Evolutionary conservation across 2,888 invertebrate species (phyloP).

Genomic region (Melikaiella ostensackeni): DNA sequence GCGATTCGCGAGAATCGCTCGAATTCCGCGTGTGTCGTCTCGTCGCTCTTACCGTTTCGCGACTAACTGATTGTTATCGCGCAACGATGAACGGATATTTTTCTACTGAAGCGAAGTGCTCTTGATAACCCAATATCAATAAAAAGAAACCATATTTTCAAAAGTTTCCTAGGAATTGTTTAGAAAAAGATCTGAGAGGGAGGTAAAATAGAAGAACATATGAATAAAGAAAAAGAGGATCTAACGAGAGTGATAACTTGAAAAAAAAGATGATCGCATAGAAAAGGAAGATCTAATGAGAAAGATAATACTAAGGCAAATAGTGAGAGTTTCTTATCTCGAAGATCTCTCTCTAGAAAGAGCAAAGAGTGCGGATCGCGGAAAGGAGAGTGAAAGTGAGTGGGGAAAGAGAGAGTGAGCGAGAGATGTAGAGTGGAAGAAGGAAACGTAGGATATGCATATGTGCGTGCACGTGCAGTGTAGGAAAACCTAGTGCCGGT

Average conservation of each 20-base stretch:
- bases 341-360: conserved; percentile 22
- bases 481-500: conserved; percentile 5
- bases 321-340: not conserved
- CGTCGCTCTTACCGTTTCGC: conserved; percentile 14
- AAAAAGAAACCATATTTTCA: too few relatives aligned
- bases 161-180: too few relatives aligned
- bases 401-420: conserved; percentile 39
- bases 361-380: conserved; percentile 43
- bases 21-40: conserved; percentile 20
- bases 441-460: conserved; percentile 24
- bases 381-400: conserved; percentile 44
- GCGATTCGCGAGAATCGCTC: conserved; percentile 19
- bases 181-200: not conserved
- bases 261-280: not conserved
- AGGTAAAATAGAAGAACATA: not conserved
- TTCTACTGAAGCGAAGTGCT: not conserved
- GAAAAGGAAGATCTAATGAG: not conserved
- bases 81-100: not conserved
- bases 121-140: too few relatives aligned
- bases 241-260: not conserved
- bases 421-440: conserved; percentile 24
- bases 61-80: conserved; percentile 14
- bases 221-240: not conserved
- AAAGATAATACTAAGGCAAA: not conserved
- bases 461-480: conserved; percentile 30